These are phyloP conservation scores for Microplitis mediator DNA, from an alignment of 1,140 invertebrate genomes.

Conservation along the genomic window DNA sequence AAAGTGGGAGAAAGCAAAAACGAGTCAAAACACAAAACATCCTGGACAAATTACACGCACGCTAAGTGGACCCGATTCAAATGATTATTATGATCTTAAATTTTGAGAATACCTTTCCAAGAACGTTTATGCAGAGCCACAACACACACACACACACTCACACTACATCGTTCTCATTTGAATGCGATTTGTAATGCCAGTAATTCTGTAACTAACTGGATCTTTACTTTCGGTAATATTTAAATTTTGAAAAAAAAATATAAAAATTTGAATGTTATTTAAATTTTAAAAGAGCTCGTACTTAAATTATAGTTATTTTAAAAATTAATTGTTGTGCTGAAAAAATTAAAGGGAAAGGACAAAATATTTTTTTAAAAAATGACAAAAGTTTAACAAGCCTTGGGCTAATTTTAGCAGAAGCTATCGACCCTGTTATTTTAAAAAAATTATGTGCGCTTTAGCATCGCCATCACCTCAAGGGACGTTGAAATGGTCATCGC, in stretches of 20 bases:
- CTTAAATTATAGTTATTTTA: too few relatives aligned
- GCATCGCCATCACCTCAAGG: constrained; percentile 4
- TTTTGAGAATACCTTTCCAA: constrained; percentile 45
- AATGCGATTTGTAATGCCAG: constrained; percentile 49
- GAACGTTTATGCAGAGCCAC: constrained; percentile 45
- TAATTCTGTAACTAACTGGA: constrained; percentile 33
- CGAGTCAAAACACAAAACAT: constrained; percentile 39
- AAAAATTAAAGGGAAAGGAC: too few relatives aligned
- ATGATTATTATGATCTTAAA: constrained; percentile 55
- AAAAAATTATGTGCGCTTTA: background rate
- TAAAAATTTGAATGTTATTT: background rate
- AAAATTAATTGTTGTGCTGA: too few relatives aligned
- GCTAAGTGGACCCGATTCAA: constrained; percentile 52
- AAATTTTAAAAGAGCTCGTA: background rate
- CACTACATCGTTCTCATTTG: constrained; percentile 47
- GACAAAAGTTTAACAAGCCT: too few relatives aligned
- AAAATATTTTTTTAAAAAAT: too few relatives aligned
- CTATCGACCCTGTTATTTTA: background rate
- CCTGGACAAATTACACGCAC: constrained; percentile 55
- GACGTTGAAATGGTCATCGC: constrained; percentile 4
- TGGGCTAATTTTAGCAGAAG: background rate
- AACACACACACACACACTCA: too few relatives aligned
- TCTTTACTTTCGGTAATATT: background rate
- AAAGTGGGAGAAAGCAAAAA: background rate
- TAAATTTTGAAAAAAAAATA: background rate